Base-by-base conservation (phyloP, 2,113 vertebrate genomes). In the Colinus virginianus region DNA sequence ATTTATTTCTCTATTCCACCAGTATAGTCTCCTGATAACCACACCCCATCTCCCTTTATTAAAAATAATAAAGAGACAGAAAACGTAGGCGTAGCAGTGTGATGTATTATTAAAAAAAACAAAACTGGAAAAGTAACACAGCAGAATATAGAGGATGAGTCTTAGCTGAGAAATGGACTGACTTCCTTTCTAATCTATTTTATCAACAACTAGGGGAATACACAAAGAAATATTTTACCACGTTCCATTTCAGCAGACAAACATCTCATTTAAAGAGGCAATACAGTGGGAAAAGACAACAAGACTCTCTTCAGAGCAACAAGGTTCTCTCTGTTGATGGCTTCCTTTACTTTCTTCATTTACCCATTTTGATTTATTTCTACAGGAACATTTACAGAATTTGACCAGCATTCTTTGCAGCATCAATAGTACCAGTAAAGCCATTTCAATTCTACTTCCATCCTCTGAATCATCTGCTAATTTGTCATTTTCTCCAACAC, bases 141-240 rank as follows among this genome's bases (percentile, higher is more conserved):
- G 19, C 3, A 48, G 34, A 79, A 72, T 13, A 22, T 10, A 62
- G 22, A 68, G 43, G n/a, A 75, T 11, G 6, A 81, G n/a, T 8
- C 32, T 70, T 55, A 1, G 1, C 53, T 51, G 13, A 75, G 76
- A 78, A 92, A 82, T 11, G 3, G 55, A 34, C 14, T 17, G 34
- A 63, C 51, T 81, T 71, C 21, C 32, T 45, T 22, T 56, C 42
- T 76, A 82, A 85, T 78, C 88, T 88, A 79, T 88, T 89, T 96
- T 93, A 92, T 77, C 89, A 93, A 93, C 67, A 89, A 51, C 48
- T 38, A 43, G 10, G 34, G 36, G 21, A 93, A 77, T 66, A 20
- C 25, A 91, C 62, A 91, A 79, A n/a, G 71, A 93, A 94, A 21
- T 13, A 94, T 90, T 96, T 94, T 78, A 87, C 40, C 67, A 75